Base-by-base conservation (phyloP, 2,113 vertebrate genomes). In the Datnioides undecimradiatus region DNA sequence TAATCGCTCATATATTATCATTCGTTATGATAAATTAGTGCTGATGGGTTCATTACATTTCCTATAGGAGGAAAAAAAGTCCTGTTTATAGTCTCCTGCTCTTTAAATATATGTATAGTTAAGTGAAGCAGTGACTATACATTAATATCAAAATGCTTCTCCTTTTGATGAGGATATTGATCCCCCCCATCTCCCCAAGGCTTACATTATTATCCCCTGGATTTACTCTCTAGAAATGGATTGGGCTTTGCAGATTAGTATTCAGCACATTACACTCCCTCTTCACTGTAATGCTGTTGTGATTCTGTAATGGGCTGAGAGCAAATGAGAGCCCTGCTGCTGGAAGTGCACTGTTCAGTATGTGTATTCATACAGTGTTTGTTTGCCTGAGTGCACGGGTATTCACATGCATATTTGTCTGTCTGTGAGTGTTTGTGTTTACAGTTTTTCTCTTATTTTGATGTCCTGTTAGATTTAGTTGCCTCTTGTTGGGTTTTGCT, bases 251-350 rank as follows among this genome's bases (percentile, higher is more conserved):
- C 77, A 88, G 90, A 89, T 93, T 92, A 91, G 87, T 84, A 91
- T 92, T 92, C 89, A 87, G 59, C 76, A 86, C 76, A 80, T 81
- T 80, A 76, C 88, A 49, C 87, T 87, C 72, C 75, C 83, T 80
- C 87, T 87, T 90, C 81, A 87, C 85, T 86, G 76, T 88, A 90
- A 90, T 87, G 88, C 90, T 84, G 91, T 83, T 88, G 83, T 90
- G 81, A 88, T 87, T 91, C 82, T 89, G 77, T 90, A 90, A 90
- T 89, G 82, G 81, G 79, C 64, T 85, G 57, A 73, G 62, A 87
- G 84, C 88, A 87, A 89, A 92, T 87, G 84, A 89, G 82, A 91
- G 84, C 77, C 82, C 81, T 84, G 86, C 75, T 87, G 81, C 83
- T 86, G 84, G 52, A 87, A 75, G 87, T 83, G 80, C 80, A 79